Evolutionary conservation across 2,113 vertebrate genomes (phyloP).

Genomic region (Hippocampus barbouri): DNA sequence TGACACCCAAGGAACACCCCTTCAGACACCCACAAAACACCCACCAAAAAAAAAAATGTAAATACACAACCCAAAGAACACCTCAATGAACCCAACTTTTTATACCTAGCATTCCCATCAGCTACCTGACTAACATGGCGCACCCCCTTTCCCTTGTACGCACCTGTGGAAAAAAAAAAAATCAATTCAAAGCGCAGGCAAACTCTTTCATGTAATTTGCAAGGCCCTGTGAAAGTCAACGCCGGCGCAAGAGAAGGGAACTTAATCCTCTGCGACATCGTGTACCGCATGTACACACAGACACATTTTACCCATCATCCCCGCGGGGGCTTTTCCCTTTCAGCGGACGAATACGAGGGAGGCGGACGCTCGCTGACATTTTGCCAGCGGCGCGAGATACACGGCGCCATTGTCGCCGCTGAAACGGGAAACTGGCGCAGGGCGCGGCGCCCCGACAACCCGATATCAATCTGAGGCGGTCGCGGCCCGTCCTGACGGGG

Average conservation of each 20-base stretch:
- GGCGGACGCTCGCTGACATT: conserved; percentile 67
- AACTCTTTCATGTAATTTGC: background rate
- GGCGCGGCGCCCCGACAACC: conserved; percentile 53
- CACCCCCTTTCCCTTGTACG: background rate
- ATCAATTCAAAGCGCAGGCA: background rate
- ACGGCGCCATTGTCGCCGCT: conserved; percentile 63
- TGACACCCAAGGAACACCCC: too few relatives aligned
- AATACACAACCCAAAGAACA: too few relatives aligned
- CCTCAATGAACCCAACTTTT: too few relatives aligned
- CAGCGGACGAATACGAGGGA: conserved; percentile 61
- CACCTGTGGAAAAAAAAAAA: background rate
- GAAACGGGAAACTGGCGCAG: conserved; percentile 68
- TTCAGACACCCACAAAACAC: too few relatives aligned
- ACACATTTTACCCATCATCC: conserved; percentile 48
- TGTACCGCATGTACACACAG: conserved; percentile 46
- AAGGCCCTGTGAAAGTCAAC: background rate
- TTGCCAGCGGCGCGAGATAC: conserved; percentile 56
- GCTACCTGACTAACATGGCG: background rate
- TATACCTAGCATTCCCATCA: too few relatives aligned
- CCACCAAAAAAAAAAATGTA: too few relatives aligned
- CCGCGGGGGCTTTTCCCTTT: conserved; percentile 50
- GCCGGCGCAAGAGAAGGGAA: conserved; percentile 16
- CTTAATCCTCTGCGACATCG: conserved; percentile 17
- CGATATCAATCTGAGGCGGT: conserved; percentile 86
- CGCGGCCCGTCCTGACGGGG: conserved; percentile 54